Evolutionary conservation across 2,113 vertebrate species (phyloP).

Genomic region (Chrysochloris asiatica): DNA sequence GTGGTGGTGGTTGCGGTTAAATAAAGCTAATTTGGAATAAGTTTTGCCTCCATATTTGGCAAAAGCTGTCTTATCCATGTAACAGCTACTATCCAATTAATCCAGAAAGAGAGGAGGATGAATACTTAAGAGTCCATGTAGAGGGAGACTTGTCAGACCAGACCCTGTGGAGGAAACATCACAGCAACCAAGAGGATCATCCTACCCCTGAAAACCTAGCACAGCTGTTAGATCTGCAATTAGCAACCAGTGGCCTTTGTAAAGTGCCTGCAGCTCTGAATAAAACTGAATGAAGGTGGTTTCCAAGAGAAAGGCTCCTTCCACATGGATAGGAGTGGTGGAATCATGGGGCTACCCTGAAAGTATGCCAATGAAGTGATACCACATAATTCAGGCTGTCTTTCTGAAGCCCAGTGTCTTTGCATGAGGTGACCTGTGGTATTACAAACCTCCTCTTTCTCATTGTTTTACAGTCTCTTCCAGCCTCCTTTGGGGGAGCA

Average conservation of each 20-base stretch:
- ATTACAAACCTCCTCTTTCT: neutral
- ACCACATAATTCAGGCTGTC: too few relatives aligned
- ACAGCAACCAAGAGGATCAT: neutral
- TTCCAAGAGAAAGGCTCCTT: neutral
- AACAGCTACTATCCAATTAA: conserved; percentile 34
- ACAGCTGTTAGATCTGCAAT: neutral
- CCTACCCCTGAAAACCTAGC: neutral
- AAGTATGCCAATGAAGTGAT: neutral
- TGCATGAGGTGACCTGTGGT: neutral
- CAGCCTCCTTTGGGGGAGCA: neutral
- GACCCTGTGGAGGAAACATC: too few relatives aligned
- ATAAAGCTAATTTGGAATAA: conserved; percentile 5
- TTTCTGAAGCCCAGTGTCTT: neutral
- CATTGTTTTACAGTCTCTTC: neutral
- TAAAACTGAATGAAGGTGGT: accelerated
- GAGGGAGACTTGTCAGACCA: conserved; percentile 6
- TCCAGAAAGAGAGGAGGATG: conserved; percentile 36
- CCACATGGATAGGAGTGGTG: too few relatives aligned
- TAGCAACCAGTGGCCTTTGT: conserved; percentile 1
- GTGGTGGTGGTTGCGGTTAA: neutral
- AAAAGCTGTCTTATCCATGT: neutral
- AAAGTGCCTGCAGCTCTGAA: neutral
- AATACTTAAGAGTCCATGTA: neutral
- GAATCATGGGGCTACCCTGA: neutral
- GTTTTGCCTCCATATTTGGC: neutral